Evolutionary conservation across 1,140 invertebrate species (phyloP).

Genomic region (Macrotrachela quadricornifera): DNA sequence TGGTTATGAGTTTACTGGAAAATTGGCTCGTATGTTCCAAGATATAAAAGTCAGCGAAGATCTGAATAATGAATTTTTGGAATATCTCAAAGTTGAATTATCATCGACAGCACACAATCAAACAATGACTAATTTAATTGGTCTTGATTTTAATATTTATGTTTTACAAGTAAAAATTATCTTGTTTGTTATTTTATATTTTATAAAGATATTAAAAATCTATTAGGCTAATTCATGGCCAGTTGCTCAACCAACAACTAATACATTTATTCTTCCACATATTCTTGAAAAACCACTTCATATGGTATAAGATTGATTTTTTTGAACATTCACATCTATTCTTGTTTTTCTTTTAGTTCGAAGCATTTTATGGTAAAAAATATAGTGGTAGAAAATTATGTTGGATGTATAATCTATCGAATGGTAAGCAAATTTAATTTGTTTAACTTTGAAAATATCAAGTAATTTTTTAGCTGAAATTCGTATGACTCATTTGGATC

Average conservation of each 20-base stretch:
- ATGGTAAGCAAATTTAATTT: slow-evolving; percentile 36
- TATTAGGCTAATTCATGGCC: slow-evolving; percentile 68
- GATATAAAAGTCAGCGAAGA: slow-evolving; percentile 81
- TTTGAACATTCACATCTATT: neutral
- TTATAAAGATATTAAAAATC: too few species aligned
- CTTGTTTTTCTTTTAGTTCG: slow-evolving; percentile 45
- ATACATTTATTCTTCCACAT: slow-evolving; percentile 61
- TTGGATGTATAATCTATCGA: slow-evolving; percentile 79
- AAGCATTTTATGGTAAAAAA: slow-evolving; percentile 68
- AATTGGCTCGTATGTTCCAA: slow-evolving; percentile 90
- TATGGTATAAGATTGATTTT: slow-evolving; percentile 34
- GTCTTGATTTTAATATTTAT: slow-evolving; percentile 49
- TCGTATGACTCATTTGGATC: slow-evolving; percentile 52
- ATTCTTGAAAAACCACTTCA: slow-evolving; percentile 70
- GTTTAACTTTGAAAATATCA: too few species aligned
- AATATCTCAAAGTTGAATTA: slow-evolving; percentile 46
- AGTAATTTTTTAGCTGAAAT: slow-evolving; percentile 39
- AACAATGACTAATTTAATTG: slow-evolving; percentile 33
- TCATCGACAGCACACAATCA: slow-evolving; percentile 25
- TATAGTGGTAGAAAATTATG: slow-evolving; percentile 90
- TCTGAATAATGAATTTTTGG: slow-evolving; percentile 67
- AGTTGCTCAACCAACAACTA: slow-evolving; percentile 51
- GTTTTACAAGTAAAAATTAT: slow-evolving; percentile 40
- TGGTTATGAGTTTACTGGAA: slow-evolving; percentile 95
- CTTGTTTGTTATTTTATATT: too few species aligned